Base-by-base conservation (phyloP, 2,113 vertebrate genomes). In the Dendrocopos noguchii region DNA sequence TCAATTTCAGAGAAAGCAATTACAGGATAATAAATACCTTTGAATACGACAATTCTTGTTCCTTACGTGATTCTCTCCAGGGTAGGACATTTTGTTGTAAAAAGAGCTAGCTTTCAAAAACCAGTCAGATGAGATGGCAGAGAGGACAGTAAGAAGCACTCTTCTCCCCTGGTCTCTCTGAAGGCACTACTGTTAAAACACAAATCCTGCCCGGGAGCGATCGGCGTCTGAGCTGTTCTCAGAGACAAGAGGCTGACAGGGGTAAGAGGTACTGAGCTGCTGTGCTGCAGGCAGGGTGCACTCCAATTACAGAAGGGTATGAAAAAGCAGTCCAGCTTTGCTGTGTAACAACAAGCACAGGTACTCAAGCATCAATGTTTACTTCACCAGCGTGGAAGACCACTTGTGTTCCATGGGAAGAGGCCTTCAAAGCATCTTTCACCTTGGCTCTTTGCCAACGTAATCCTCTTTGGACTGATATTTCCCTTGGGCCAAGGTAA, bases 91-190 rank as follows among this genome's bases (percentile, higher is more conserved):
- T 72, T 64, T 73, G 1, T 53, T 80, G 73, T 59, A 55, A 78
- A 81, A 87, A 44, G 24, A 73, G 16, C 14, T 27, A 44, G 46
- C 22, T 59, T 56, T 72, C 53, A 64, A n/a, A 46, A 80, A 28
- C 44, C 80, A 52, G 61, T 12, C 19, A 46, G 44, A 46, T 53
- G 27, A 72, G 84, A 29, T 17, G 12, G 56, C 56, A 91, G 84
- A 88, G 36, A 90, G 68, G 64, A 56, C 53, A 66, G 21, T 28
- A 87, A 73, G 34, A 87, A 85, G 87, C 80, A 77, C 59, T 61
- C 42, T 70, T 75, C 68, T 84, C 46, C 73, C 19, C 9, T 20
- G 1, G 10, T 52, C 60, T 83, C 73, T 52, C 65, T 83, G 88
- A 88, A 47, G 52, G 76, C 60, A 72, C 29, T 47, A 25, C 63